phyloP scores from a whole-genome alignment of 2,888 invertebrate species.

The Leptopilina myrica region DNA sequence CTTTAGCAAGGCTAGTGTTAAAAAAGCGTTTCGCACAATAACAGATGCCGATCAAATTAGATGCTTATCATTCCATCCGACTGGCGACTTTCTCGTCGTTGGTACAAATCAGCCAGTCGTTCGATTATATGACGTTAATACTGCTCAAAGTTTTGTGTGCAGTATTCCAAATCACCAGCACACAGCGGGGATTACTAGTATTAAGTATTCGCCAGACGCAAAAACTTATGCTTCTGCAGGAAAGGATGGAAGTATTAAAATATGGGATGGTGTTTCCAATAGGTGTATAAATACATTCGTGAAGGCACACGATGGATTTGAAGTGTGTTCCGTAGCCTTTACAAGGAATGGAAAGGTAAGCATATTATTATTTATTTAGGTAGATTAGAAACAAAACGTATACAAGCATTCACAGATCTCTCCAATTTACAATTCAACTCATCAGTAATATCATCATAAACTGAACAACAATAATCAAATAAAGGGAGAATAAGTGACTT shows the following conservation, averaged over 20 bases:
- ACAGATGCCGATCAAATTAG: slow-evolving; percentile 95
- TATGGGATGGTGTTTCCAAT: slow-evolving; percentile 98
- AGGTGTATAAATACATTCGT: slow-evolving; percentile 95
- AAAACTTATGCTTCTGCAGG: slow-evolving; percentile 90
- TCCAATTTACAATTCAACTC: too few species aligned
- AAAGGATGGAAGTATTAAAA: slow-evolving; percentile 94
- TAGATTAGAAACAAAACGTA: too few species aligned
- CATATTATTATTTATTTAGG: neutral
- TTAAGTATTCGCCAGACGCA: slow-evolving; percentile 86
- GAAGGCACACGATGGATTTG: slow-evolving; percentile 95
- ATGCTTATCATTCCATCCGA: slow-evolving; percentile 95
- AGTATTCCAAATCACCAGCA: slow-evolving; percentile 92
- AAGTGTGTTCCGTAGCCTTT: slow-evolving; percentile 95
- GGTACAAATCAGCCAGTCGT: slow-evolving; percentile 95
- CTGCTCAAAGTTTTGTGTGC: slow-evolving; percentile 96
- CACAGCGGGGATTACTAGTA: slow-evolving; percentile 85
- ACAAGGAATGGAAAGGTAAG: slow-evolving; percentile 95
- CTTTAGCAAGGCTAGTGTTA: slow-evolving; percentile 98
- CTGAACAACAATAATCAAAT: too few species aligned
- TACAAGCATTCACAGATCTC: too few species aligned
- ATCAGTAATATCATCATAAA: too few species aligned
- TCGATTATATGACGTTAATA: slow-evolving; percentile 95
- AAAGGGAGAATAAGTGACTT: too few species aligned
- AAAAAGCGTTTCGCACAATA: slow-evolving; percentile 97
- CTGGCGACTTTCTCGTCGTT: slow-evolving; percentile 95